Percentiles rank a stretch among this genome's conserved stretches.
Conservation (phyloP, 2,113 vertebrate species). For the Mixornis gularis region DNA sequence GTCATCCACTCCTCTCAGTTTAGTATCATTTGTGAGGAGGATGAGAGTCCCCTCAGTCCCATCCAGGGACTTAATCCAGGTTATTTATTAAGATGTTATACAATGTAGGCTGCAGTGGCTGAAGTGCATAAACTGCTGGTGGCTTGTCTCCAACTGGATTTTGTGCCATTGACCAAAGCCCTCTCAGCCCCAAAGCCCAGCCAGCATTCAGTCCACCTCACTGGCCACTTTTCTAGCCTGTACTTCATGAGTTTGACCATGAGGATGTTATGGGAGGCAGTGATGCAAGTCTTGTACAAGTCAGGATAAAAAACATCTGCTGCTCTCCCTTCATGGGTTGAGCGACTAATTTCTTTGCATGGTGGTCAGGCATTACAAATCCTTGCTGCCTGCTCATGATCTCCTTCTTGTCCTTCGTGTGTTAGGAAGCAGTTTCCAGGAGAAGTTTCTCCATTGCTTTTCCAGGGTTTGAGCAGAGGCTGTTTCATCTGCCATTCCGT, state of each 20-base stretch:
- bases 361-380: background rate
- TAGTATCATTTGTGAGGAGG: background rate
- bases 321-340: background rate
- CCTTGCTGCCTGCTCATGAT: background rate
- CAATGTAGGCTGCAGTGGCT: background rate
- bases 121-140: background rate
- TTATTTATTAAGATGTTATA: background rate
- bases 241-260: background rate
- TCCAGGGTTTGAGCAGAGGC: background rate
- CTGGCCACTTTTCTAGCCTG: background rate
- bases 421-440: background rate
- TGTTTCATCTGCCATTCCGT: background rate
- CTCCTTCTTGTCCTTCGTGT: background rate
- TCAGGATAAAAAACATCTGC: fast-evolving
- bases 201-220: background rate
- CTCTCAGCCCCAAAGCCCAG: background rate
- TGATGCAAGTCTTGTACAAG: background rate
- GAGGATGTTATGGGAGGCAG: background rate
- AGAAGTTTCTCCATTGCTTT: background rate
- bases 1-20: background rate
- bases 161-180: background rate
- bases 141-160: background rate
- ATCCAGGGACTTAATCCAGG: background rate
- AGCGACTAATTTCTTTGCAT: background rate
- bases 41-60: background rate